A percentile compares a stretch with the other conserved stretches of the same genome.
These are phyloP conservation scores for Troides helena DNA, from an alignment of 2,888 invertebrate species.

Conservation along the genomic window DNA sequence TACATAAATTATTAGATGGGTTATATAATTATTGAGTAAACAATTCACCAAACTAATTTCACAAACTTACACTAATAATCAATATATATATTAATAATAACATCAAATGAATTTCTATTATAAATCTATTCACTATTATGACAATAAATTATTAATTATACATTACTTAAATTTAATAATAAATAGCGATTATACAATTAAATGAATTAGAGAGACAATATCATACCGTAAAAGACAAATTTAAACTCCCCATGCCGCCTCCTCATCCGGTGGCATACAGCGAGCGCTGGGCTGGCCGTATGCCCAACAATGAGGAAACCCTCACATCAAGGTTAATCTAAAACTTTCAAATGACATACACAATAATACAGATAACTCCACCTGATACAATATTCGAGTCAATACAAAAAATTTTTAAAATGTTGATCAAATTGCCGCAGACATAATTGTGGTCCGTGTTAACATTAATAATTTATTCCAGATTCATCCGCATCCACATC, in stretches of 20 bases:
- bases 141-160: conserved; percentile 76
- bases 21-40: conserved; percentile 56
- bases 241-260: conserved; percentile 24
- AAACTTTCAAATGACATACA: conserved; percentile 32
- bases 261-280: conserved; percentile 19
- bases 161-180: conserved; percentile 78
- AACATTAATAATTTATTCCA: conserved; percentile 58
- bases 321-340: conserved; percentile 30
- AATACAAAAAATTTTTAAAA: conserved; percentile 53
- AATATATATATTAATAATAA: conserved; percentile 72
- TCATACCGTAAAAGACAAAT: conserved; percentile 72
- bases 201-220: conserved; percentile 76
- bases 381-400: conserved; percentile 37
- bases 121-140: conserved; percentile 71
- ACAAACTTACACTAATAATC: conserved; percentile 70
- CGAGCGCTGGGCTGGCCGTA: conserved; percentile 27
- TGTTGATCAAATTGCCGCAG: conserved; percentile 71
- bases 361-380: conserved; percentile 39
- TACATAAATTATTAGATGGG: conserved; percentile 62
- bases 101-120: conserved; percentile 76
- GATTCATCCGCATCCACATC: conserved; percentile 38
- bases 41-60: conserved; percentile 66
- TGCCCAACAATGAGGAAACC: conserved; percentile 28
- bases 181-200: conserved; percentile 77
- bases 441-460: conserved; percentile 52